Base-by-base conservation (phyloP, 2,888 invertebrate genomes). In the Glaucopsyche alexis region DNA sequence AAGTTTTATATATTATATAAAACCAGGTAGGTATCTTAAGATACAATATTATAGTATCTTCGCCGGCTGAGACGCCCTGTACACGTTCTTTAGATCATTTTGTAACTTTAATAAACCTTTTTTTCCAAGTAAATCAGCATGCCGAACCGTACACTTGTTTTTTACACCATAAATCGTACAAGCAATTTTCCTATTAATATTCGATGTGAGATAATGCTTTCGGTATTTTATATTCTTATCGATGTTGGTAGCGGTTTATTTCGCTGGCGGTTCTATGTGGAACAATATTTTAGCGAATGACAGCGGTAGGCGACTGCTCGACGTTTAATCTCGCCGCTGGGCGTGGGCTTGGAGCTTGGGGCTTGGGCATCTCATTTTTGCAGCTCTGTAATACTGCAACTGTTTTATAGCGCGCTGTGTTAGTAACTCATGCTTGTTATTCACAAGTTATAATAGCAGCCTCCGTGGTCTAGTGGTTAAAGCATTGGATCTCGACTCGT, bases 251-350 rank as follows among this genome's bases (percentile, higher is more conserved):
- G 80, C 79, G 80, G 82, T 83, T 85, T 84, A 85, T 84, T 82
- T 83, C 79, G 83, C 81, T 82, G 80, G 77, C 81, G 80, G 81
- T 85, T 82, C 81, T 83, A 83, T 83, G 81, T 84, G 81, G 83
- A 83, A 81, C 81, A 84, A 87, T 87, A 86, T 85, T 85, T 87
- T 84, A 85, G 81, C 79, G 80, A 80, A 80, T 83, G 84, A 80
- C 82, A 83, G 82, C 81, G 80, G 82, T 85, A 83, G 81, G 80
- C 82, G 80, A 78, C 80, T 78, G 80, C 76, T 73, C 78, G 78
- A 79, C 80, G 79, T 84, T 87, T 88, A 87, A 88, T 88, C 86
- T 87, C 81, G 79, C 79, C 79, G 77, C 77, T 81, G 81, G 79
- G 81, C 80, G 80, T 81, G 81, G 81, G 81, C 80, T 79, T 81